phyloP scores from a whole-genome alignment of 2,797 vertebrate species.

The Pangasius sanitwongsei region DNA sequence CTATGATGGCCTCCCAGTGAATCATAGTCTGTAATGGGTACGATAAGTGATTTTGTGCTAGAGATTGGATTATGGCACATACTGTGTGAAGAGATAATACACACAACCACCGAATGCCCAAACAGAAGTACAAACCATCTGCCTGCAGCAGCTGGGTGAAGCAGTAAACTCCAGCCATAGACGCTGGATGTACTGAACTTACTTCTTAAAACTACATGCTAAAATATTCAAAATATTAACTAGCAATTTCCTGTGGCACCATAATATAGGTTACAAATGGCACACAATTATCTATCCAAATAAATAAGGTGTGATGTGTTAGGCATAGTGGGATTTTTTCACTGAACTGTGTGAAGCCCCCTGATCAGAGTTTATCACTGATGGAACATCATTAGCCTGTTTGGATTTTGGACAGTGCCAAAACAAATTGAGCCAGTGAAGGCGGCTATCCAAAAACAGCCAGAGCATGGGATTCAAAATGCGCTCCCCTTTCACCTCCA shows the following conservation, averaged over 20 bases:
- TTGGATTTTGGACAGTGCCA: slow-evolving; percentile 29
- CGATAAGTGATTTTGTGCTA: slow-evolving; percentile 52
- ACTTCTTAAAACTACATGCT: slow-evolving; percentile 12
- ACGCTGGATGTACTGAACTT: not conserved
- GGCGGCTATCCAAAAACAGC: slow-evolving; percentile 37
- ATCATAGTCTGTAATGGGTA: slow-evolving; percentile 47
- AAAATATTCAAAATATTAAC: not conserved
- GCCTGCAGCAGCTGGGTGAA: slow-evolving; percentile 40
- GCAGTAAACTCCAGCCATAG: slow-evolving; percentile 1
- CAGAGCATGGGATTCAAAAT: slow-evolving; percentile 36
- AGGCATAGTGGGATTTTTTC: not conserved
- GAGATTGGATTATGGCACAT: slow-evolving; percentile 52
- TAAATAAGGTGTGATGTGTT: not conserved
- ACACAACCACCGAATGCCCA: not conserved
- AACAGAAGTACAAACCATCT: slow-evolving; percentile 40
- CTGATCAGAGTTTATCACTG: slow-evolving; percentile 43
- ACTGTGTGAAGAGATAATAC: slow-evolving; percentile 27
- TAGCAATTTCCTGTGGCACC: not conserved
- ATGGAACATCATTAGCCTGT: slow-evolving; percentile 51
- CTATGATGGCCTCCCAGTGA: slow-evolving; percentile 31
- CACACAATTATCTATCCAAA: not conserved
- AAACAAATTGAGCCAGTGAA: slow-evolving; percentile 37
- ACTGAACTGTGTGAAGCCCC: slow-evolving; percentile 26
- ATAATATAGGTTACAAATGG: not conserved
- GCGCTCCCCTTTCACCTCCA: slow-evolving; percentile 18